Base-by-base conservation (phyloP, 2,113 vertebrate genomes). In the Leucoraja erinaceus region DNA sequence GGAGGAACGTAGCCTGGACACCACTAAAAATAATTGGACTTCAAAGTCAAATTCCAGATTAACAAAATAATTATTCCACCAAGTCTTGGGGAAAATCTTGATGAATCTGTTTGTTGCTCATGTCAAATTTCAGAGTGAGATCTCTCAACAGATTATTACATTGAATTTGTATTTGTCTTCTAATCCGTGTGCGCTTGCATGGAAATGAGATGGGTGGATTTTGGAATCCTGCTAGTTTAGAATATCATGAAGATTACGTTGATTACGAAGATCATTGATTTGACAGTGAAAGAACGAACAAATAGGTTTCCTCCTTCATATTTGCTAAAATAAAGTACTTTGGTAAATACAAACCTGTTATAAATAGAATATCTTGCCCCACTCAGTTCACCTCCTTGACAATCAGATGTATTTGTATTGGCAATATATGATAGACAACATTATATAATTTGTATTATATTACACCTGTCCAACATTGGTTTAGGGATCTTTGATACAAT, bases 391-490 rank as follows among this genome's bases (percentile, higher is more conserved):
- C 90, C 90, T 70, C 63, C 66, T 70, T 91, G 83, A 88, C 59
- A 88, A 88, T 88, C 83, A 88, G n/a, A 91, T 72, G 38, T 54
- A 47, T 28, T 12, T 54, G 14, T 91, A 18, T 91, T 91, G 38
- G 90, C 33, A 91, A 91, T 91, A 54, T 91, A 25, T 38, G 18
- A 72, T 91, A 91, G 72, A 70, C 18, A 72, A 72, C 20, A 68
- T 38, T 90, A 70, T 33, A 70, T 3, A 47, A 91, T 72, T 47
- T 74, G 33, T 70, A 47, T 74, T 47, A 12, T 70, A 14, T 70
- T 72, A 91, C 70, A 61, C 38, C 20, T 54, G 38, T 18, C 33
- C 33, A 91, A 9, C 10, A 54, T 47, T 91, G 90, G 11, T 91
- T 91, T 72, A 25, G 68, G 18, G 68, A 72, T 72, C 33, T 38